Conservation (phyloP, 1,140 invertebrate species). For the Cheumatopsyche charites region DNA sequence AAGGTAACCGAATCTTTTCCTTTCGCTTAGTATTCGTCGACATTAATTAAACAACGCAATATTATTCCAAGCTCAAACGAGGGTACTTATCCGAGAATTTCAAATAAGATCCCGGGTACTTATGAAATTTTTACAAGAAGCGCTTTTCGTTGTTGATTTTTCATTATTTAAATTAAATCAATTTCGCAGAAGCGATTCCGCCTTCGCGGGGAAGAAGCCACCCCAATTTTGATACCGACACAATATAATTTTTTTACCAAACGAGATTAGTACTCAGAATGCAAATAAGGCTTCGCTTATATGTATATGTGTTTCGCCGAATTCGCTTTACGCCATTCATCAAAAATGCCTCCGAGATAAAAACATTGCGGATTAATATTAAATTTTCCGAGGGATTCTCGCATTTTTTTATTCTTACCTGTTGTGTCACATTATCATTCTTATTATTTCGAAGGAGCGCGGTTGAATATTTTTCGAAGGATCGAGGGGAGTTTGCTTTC, state of each 20-base stretch:
- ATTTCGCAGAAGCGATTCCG: no score
- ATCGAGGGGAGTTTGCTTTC: not conserved
- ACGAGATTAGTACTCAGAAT: conserved; percentile 5
- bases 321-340: conserved; percentile 26
- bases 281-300: not conserved
- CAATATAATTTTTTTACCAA: not conserved
- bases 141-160: no score
- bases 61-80: no score
- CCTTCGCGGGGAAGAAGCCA: not conserved
- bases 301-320: conserved; percentile 13
- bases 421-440: conserved; percentile 28
- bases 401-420: conserved; percentile 17
- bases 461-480: not conserved
- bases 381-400: conserved; percentile 21
- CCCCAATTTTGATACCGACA: not conserved
- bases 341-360: conserved; percentile 28
- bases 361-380: conserved; percentile 37
- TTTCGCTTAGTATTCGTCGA: no score
- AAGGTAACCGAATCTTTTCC: no score
- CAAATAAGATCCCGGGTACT: no score
- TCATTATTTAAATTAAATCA: no score
- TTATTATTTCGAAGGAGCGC: conserved; percentile 15
- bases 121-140: no score
- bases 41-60: no score
- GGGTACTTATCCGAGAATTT: no score